These are phyloP conservation scores for Xylota segnis DNA, from an alignment of 2,888 invertebrate genomes.

Conservation along the genomic window DNA sequence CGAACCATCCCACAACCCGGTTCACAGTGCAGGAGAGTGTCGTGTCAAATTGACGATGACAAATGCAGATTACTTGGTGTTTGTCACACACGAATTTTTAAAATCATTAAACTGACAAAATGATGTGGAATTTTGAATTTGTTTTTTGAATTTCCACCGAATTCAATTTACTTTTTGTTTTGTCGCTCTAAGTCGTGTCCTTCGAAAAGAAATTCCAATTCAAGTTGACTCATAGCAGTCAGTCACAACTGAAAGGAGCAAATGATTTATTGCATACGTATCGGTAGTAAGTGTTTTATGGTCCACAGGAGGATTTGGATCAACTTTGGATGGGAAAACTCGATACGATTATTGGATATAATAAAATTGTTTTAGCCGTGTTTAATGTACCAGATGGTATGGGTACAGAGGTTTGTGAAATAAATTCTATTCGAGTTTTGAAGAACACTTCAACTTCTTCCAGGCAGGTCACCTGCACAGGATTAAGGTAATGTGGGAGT, in stretches of 20 bases:
- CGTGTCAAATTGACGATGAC: background rate
- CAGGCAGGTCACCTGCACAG: too few relatives aligned
- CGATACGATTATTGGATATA: background rate
- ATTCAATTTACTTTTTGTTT: background rate
- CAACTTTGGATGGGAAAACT: background rate
- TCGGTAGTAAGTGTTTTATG: background rate
- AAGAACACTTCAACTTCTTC: too few relatives aligned
- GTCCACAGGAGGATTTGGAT: background rate
- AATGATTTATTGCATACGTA: background rate
- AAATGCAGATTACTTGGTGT: background rate
- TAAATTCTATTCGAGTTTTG: too few relatives aligned
- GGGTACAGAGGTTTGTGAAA: too few relatives aligned
- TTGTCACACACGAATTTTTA: background rate
- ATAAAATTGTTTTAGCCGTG: background rate
- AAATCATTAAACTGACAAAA: background rate
- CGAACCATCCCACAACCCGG: background rate
- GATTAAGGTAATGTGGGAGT: too few relatives aligned
- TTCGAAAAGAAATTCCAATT: background rate
- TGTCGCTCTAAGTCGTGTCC: background rate
- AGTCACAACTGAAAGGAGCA: background rate
- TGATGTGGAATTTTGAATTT: background rate
- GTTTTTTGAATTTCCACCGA: background rate
- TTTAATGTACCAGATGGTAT: too few relatives aligned
- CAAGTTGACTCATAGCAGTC: background rate
- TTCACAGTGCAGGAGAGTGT: background rate